Evolutionary conservation across 2,113 vertebrate species (phyloP).

Genomic region (Spermophilus dauricus): DNA sequence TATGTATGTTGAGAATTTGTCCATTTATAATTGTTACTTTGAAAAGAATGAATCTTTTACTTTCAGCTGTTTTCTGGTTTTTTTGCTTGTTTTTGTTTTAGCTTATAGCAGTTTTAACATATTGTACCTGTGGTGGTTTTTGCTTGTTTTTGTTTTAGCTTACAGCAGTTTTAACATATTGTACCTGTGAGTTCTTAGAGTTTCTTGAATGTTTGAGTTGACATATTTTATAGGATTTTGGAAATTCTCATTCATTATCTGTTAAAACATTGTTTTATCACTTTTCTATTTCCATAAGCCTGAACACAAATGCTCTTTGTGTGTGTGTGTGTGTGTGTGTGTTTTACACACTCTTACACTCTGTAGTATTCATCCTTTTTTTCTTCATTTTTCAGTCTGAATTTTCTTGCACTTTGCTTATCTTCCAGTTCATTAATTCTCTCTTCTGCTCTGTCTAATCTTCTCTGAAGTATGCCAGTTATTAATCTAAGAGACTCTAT

Average conservation of each 20-base stretch:
- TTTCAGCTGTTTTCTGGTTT: background rate
- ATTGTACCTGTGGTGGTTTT: background rate
- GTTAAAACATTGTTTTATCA: background rate
- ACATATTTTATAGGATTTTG: background rate
- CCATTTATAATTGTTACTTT: conserved; percentile 49
- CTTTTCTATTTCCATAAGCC: background rate
- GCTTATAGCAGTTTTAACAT: background rate
- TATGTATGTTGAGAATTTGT: background rate
- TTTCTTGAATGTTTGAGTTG: background rate
- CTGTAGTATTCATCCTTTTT: background rate
- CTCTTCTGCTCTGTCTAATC: background rate
- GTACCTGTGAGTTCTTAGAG: background rate
- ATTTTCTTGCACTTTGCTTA: conserved; percentile 9
- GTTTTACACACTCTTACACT: background rate
- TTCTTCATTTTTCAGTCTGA: background rate
- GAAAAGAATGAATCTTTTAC: background rate
- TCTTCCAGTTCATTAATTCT: conserved; percentile 4
- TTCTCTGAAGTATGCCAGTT: background rate
- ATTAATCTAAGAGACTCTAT: background rate
- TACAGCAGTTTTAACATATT: too few relatives aligned
- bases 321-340: background rate
- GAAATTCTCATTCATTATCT: background rate
- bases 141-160: background rate
- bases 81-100: background rate
- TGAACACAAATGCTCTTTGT: background rate